Evolutionary conservation across 2,888 invertebrate species (phyloP), one percentile per base, ranked within the genome.

Genomic region (Drosophila acutilabella): DNA sequence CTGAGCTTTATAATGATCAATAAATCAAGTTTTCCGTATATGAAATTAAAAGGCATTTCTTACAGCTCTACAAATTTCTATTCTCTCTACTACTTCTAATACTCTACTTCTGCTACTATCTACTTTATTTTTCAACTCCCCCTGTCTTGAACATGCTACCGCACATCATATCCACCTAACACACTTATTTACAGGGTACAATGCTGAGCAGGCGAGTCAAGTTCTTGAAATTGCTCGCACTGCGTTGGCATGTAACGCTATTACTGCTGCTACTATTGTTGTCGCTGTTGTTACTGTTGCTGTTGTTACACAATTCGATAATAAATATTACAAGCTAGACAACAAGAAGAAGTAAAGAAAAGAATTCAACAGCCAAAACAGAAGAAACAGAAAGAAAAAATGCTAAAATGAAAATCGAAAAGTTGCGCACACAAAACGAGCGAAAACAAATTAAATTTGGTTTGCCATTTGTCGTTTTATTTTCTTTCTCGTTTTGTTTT

Each of bases 261-360:
- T 48, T 56, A 44, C 57, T 54, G 50, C 54, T 67, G 45, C 16
- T 52, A 50, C 16, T 45, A 33, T 48, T 64, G 40, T 20, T 58
- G 41, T 23, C 6, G 23, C 23, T 23, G 23, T 33, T 52, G 20
- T 36, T 64, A 23, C 13, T 53, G 36, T 45, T 67, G 62, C 65
- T 66, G 47, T 51, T 68, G 67, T 72, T 80, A 74, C 80, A 80
- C 81, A 82, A 83, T 88, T 83, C 88, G 86, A 88, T 88, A 83
- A 83, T 88, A 83, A 83, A 83, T 83, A 88, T 88, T 83, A 88
- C 82, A 82, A 88, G 88, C 86, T 79, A 88, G 88, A 88, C 83
- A 72, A 82, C 70, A 41, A 61, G 51, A 65, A 44, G 59, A 8
- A 30, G 26, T 26, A 30, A 23, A 8, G 30, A 30, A 30, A 30